Evolutionary conservation across 2,797 vertebrate species (phyloP).

Genomic region (Xerus rutilus): DNA sequence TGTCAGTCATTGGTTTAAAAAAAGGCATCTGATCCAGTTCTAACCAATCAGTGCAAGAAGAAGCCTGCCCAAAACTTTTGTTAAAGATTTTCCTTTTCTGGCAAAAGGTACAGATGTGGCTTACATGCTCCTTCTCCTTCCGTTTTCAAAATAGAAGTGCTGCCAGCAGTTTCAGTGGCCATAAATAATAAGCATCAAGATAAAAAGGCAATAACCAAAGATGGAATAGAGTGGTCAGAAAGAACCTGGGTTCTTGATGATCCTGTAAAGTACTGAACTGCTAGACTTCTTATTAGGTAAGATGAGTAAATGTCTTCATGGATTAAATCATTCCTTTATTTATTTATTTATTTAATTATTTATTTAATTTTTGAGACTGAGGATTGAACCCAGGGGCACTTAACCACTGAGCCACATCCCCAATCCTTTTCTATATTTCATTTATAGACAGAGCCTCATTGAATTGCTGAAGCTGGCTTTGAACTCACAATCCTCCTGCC

Average conservation of each 20-base stretch:
- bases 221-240: neutral
- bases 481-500: too few relatives aligned
- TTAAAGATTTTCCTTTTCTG: neutral
- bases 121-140: neutral
- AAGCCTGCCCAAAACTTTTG: neutral
- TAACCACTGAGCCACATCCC: too few relatives aligned
- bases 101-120: neutral
- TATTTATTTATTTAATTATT: too few relatives aligned
- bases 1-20: neutral
- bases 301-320: neutral
- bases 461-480: too few relatives aligned
- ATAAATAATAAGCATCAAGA: neutral
- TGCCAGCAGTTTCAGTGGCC: neutral
- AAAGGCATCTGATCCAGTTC: neutral
- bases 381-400: too few relatives aligned
- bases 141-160: neutral
- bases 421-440: too few relatives aligned
- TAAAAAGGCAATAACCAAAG: constrained; percentile 8
- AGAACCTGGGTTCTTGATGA: neutral
- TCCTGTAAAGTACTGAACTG: neutral
- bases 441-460: too few relatives aligned
- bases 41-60: neutral
- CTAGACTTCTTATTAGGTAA: neutral
- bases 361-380: too few relatives aligned
- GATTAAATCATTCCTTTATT: neutral